Percentiles rank a stretch among this genome's conserved stretches.
These are phyloP conservation scores for Eupelmus urozonus DNA, from an alignment of 2,888 invertebrate genomes.

Conservation along the genomic window DNA sequence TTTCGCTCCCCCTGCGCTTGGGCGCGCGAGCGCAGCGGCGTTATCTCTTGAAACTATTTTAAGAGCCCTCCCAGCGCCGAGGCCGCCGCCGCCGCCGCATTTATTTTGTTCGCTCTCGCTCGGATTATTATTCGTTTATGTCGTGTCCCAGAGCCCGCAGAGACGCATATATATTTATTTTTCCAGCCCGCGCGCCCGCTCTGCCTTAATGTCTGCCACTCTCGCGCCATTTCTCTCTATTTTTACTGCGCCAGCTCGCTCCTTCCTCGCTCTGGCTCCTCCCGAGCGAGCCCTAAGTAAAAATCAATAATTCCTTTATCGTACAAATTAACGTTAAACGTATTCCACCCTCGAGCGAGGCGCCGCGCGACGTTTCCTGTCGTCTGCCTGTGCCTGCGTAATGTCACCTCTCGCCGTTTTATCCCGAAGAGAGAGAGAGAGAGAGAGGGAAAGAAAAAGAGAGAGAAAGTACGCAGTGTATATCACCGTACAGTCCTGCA, in stretches of 20 bases:
- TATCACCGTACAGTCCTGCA: too few relatives aligned
- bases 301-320: conserved; percentile 77
- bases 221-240: conserved; percentile 62
- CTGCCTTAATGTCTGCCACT: conserved; percentile 50
- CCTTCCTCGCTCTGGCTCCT: conserved; percentile 49
- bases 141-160: conserved; percentile 18
- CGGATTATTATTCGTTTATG: conserved; percentile 49
- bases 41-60: conserved; percentile 52
- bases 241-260: conserved; percentile 55
- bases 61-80: conserved; percentile 26
- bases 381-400: conserved; percentile 29
- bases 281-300: conserved; percentile 71
- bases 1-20: neutral
- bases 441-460: too few relatives aligned
- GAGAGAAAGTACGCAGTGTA: too few relatives aligned
- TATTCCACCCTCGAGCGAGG: conserved; percentile 70
- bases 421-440: too few relatives aligned
- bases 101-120: conserved; percentile 34
- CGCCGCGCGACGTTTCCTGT: conserved; percentile 25
- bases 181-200: neutral
- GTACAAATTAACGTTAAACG: conserved; percentile 75
- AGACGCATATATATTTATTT: conserved; percentile 46
- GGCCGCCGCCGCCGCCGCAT: neutral
- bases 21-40: neutral
- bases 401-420: conserved; percentile 24